Percentiles rank a stretch among this genome's conserved stretches.
These are phyloP conservation scores for Drosophila sp. DNA, from an alignment of 1,140 invertebrate genomes.

Conservation along the genomic window DNA sequence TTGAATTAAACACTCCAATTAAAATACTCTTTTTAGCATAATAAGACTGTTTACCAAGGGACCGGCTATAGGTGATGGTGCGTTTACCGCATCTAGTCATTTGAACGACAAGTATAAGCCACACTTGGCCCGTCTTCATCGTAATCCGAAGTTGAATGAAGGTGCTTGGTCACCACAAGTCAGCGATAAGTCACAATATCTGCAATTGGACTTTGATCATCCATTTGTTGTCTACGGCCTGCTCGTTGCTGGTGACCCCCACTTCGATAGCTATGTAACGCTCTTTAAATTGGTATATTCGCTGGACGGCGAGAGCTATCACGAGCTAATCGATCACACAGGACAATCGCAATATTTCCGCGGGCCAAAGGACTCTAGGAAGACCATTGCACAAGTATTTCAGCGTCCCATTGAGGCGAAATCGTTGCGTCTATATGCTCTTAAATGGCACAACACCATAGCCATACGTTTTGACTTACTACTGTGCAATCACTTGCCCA, in stretches of 20 bases:
- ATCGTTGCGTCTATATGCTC: slow-evolving; percentile 88
- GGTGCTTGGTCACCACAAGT: slow-evolving; percentile 87
- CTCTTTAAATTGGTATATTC: slow-evolving; percentile 88
- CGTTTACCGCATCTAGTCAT: slow-evolving; percentile 86
- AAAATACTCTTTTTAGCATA: too few relatives aligned
- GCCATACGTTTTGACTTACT: slow-evolving; percentile 89
- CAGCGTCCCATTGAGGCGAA: slow-evolving; percentile 88
- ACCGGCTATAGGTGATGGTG: slow-evolving; percentile 84
- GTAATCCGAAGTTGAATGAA: slow-evolving; percentile 21
- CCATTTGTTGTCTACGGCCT: slow-evolving; percentile 89
- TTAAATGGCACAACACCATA: slow-evolving; percentile 90
- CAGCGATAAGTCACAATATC: slow-evolving; percentile 86
- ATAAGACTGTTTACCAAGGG: too few relatives aligned
- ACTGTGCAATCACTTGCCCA: slow-evolving; percentile 85
- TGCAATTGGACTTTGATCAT: slow-evolving; percentile 87
- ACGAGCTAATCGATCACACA: slow-evolving; percentile 83
- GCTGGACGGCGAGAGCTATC: slow-evolving; percentile 86
- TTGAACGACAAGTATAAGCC: slow-evolving; percentile 84
- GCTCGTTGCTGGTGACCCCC: slow-evolving; percentile 86
- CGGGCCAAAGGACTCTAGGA: slow-evolving; percentile 87
- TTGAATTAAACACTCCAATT: too few relatives aligned
- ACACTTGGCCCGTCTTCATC: slow-evolving; percentile 83
- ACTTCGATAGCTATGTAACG: slow-evolving; percentile 88
- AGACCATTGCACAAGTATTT: slow-evolving; percentile 87
- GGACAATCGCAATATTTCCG: slow-evolving; percentile 86